Base-by-base conservation (phyloP, 2,113 vertebrate species). In the Drymodes brunneopygia region DNA sequence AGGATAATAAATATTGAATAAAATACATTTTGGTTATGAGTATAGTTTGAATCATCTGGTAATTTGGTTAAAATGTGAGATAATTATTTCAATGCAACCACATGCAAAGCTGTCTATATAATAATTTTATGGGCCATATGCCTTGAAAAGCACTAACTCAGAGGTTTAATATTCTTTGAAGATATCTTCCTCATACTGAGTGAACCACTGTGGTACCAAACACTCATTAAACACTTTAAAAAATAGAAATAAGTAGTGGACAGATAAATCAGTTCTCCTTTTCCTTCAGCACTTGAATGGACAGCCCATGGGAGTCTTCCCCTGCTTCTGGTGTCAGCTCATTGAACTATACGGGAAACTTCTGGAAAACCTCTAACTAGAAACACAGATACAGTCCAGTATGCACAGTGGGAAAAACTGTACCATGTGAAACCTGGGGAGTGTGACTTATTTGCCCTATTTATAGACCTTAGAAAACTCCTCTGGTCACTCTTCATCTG, bases 1-100 rank as follows among this genome's bases (percentile, higher is more conserved):
- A 36, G 40, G 14, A 53, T 73, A 69, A 25, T 65, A 69, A 90
- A 45, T 42, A 61, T 14, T 45, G 14, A 80, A 74, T 67, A 74
- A 20, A 91, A 80, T 27, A 31, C 2, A 2, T 54, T 31, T n/a
- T 23, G 0, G 0, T 80, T 86, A 36, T 0, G 0, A 61, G 8
- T 40, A 48, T n/a, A 18, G 17, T 72, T 94, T 83, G 28, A 60
- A 42, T 85, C 15, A 51, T 69, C 40, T 77, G 15, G 16, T 44
- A 67, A 67, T 82, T 65, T 72, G 35, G 10, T 77, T 79, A 36
- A n/a, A 75, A 15, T 44, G 7, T 53, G 36, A 75, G 28, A 51
- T 56, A 70, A 61, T 56, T 15, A 14, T 53, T 90, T 88, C 77
- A 51, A 53, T 33, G 7, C 17, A 65, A 33, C 12, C 33, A 51